Evolutionary conservation across 2,797 vertebrate genomes (phyloP).

Genomic region (Apogon talboti): DNA sequence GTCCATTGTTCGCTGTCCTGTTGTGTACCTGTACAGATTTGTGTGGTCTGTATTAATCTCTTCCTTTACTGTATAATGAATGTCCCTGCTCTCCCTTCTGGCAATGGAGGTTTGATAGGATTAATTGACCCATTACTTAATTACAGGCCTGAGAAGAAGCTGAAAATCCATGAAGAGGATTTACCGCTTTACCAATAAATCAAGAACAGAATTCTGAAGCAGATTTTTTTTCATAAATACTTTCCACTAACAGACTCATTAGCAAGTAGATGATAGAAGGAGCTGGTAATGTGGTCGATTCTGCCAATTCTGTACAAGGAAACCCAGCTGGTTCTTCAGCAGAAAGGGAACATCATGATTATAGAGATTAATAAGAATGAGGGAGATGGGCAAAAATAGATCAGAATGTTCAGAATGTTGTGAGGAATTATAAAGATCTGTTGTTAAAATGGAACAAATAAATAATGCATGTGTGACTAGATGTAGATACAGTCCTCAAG

Average conservation of each 20-base stretch:
- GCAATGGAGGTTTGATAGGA: conserved; percentile 60
- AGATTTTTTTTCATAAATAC: conserved; percentile 54
- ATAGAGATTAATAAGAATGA: not conserved
- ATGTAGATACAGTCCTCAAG: no score
- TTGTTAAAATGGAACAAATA: no score
- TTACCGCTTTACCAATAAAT: conserved; percentile 62
- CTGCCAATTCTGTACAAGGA: conserved; percentile 25
- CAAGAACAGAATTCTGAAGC: conserved; percentile 49
- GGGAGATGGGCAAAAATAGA: no score
- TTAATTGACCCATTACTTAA: conserved; percentile 81
- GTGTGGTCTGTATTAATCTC: conserved; percentile 49
- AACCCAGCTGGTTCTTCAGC: conserved; percentile 15
- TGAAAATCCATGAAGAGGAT: conserved; percentile 70
- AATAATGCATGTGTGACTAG: no score
- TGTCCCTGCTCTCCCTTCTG: conserved; percentile 32
- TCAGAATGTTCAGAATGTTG: no score
- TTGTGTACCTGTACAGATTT: conserved; percentile 19
- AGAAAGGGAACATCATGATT: conserved; percentile 19
- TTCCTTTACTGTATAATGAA: conserved; percentile 37
- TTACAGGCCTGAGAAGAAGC: conserved; percentile 68
- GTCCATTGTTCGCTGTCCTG: not conserved
- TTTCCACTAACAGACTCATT: conserved; percentile 56
- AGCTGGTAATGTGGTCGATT: conserved; percentile 22
- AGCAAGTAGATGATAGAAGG: conserved; percentile 44
- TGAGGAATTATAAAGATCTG: no score